phyloP scores from a whole-genome alignment of 1,140 invertebrate species.

The Teleogryllus occipitalis region DNA sequence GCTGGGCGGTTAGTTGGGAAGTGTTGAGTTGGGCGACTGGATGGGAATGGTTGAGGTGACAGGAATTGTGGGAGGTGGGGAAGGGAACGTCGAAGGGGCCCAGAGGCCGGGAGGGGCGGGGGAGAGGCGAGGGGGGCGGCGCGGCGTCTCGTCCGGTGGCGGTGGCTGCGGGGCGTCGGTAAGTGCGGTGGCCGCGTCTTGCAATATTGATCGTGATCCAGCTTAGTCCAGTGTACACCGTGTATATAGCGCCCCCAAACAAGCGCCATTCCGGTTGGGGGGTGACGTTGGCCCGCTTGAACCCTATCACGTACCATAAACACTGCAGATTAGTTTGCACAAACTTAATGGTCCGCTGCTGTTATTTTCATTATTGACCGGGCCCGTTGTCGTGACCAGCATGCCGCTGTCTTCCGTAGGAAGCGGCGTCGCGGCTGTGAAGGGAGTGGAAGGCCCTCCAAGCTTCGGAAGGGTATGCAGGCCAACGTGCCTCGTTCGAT shows the following conservation, averaged over 20 bases:
- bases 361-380: background rate
- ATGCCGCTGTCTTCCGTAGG: too few relatives aligned
- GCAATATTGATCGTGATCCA: constrained; percentile 1
- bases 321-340: background rate
- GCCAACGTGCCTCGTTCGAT: too few relatives aligned
- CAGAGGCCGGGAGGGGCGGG: background rate
- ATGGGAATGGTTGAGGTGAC: too few relatives aligned
- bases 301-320: background rate
- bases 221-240: constrained; percentile 3
- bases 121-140: background rate
- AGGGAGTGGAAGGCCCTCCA: too few relatives aligned
- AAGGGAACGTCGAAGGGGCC: background rate
- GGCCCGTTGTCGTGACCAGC: too few relatives aligned
- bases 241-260: background rate
- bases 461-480: too few relatives aligned
- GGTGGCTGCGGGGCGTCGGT: background rate
- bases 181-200: background rate
- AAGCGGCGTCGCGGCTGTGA: too few relatives aligned
- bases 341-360: background rate
- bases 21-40: too few relatives aligned
- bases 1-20: too few relatives aligned
- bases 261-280: background rate
- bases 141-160: background rate
- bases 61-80: too few relatives aligned
- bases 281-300: background rate